phyloP scores from a whole-genome alignment of 2,113 vertebrate genomes.

The Pelobates fuscus region DNA sequence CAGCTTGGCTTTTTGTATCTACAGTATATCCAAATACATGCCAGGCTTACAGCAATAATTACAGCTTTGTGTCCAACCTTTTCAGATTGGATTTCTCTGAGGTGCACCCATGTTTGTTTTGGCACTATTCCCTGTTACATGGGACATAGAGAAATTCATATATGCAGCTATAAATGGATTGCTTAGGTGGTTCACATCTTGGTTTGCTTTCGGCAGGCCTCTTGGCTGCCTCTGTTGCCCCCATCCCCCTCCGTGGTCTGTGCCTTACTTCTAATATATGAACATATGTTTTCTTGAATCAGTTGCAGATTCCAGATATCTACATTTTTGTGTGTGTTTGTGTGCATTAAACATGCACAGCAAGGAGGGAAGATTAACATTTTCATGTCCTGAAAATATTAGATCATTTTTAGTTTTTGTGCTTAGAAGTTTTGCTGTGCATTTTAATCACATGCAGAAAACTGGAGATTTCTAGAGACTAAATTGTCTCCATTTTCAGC shows the following conservation, averaged over 20 bases:
- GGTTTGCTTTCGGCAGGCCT: constrained; percentile 53
- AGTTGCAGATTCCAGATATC: constrained; percentile 2
- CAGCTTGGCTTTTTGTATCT: constrained; percentile 55
- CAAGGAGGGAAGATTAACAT: background rate
- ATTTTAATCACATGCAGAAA: too few species aligned
- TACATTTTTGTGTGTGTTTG: background rate
- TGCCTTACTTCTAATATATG: constrained; percentile 15
- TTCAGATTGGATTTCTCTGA: constrained; percentile 67
- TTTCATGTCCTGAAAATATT: too few species aligned
- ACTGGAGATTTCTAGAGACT: too few species aligned
- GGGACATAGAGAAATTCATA: constrained; percentile 63
- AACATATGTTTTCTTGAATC: constrained; percentile 33
- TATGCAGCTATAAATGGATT: constrained; percentile 57
- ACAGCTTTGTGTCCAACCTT: constrained; percentile 64
- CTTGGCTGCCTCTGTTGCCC: constrained; percentile 50
- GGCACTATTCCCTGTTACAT: constrained; percentile 59
- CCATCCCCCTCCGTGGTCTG: constrained; percentile 37
- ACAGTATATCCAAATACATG: constrained; percentile 51
- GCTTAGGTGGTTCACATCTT: constrained; percentile 57
- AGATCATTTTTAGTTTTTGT: background rate
- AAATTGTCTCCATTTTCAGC: too few species aligned
- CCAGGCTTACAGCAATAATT: constrained; percentile 62
- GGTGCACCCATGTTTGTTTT: constrained; percentile 64
- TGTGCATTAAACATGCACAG: background rate
- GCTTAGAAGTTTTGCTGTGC: too few species aligned